Conservation (phyloP, 2,113 vertebrate genomes). For the Argyrosomus japonicus region DNA sequence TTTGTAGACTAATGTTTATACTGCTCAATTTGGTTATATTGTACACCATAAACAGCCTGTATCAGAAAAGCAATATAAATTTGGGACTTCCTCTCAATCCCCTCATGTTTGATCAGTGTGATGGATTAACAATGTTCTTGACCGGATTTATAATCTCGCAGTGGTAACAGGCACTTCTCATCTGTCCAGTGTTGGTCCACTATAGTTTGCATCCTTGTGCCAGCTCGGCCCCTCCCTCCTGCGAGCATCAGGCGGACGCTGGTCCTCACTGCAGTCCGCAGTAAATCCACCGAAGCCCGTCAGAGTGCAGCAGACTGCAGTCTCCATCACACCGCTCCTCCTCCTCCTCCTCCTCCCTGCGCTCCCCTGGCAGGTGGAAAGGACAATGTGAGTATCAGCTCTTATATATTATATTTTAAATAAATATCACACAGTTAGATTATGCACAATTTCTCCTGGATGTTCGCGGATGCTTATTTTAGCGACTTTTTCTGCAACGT, state of each 20-base stretch:
- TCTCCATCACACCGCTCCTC: conserved; percentile 43
- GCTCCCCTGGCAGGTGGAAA: conserved; percentile 55
- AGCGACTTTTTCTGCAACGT: conserved; percentile 44
- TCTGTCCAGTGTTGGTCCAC: background rate
- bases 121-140: background rate
- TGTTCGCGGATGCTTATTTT: background rate
- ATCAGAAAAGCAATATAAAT: background rate
- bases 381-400: conserved; percentile 68
- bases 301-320: conserved; percentile 66
- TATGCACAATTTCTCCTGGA: background rate
- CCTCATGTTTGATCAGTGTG: background rate
- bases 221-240: conserved; percentile 34
- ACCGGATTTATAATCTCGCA: background rate
- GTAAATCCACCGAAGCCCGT: conserved; percentile 31
- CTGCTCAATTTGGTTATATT: background rate
- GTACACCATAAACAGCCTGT: background rate
- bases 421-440: background rate
- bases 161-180: background rate
- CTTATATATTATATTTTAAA: background rate
- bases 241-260: conserved; percentile 1
- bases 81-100: background rate
- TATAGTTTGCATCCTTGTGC: background rate
- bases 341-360: conserved; percentile 47
- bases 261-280: conserved; percentile 67
- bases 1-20: background rate